These are phyloP conservation scores for Choreutis nemorana DNA, from an alignment of 2,888 invertebrate species.

Conservation along the genomic window DNA sequence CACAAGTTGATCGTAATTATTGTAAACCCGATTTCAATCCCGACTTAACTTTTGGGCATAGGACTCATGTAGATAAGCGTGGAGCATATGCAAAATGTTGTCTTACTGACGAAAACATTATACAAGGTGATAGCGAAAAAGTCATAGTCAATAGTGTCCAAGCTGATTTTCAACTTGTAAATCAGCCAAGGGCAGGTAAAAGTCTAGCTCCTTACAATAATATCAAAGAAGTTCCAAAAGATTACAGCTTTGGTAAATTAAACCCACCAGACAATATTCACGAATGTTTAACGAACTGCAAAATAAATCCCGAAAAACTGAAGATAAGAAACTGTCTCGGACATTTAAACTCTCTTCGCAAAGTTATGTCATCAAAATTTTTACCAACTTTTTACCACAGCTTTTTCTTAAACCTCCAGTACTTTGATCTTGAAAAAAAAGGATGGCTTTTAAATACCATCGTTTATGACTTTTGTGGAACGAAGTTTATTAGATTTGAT, in stretches of 20 bases:
- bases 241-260: conserved; percentile 51
- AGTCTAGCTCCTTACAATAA: conserved; percentile 56
- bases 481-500: conserved; percentile 47
- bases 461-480: conserved; percentile 47
- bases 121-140: conserved; percentile 34
- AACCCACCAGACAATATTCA: conserved; percentile 44
- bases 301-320: conserved; percentile 32
- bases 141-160: conserved; percentile 39
- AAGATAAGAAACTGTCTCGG: conserved; percentile 48
- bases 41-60: conserved; percentile 48
- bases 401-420: conserved; percentile 36
- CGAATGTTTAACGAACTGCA: conserved; percentile 43
- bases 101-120: conserved; percentile 34
- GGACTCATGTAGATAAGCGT: conserved; percentile 43
- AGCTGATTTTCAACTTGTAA: conserved; percentile 36
- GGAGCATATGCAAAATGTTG: conserved; percentile 55
- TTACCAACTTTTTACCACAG: conserved; percentile 32
- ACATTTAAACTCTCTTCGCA: conserved; percentile 46
- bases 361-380: conserved; percentile 28
- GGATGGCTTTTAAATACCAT: conserved; percentile 49
- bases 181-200: conserved; percentile 37
- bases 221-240: conserved; percentile 44
- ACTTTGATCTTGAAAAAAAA: conserved; percentile 36
- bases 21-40: conserved; percentile 44
- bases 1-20: conserved; percentile 32